Evolutionary conservation across 2,797 vertebrate genomes (phyloP).

Genomic region (Meriones psammophilus): DNA sequence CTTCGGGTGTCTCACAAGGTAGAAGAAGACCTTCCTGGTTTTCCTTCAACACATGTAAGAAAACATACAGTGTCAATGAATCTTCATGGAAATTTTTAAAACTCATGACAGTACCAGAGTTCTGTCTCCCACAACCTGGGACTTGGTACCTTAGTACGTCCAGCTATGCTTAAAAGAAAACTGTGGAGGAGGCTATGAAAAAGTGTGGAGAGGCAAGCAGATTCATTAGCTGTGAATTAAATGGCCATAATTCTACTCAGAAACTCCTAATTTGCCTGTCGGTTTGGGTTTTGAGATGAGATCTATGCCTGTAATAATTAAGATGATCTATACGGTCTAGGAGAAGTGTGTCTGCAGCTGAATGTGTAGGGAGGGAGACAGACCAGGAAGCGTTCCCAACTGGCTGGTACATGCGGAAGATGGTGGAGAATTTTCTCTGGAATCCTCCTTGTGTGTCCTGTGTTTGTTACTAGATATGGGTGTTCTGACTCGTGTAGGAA

Average conservation of each 20-base stretch:
- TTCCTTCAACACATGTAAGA: neutral
- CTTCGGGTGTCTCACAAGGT: neutral
- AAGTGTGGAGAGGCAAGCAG: neutral
- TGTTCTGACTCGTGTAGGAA: conserved; percentile 9
- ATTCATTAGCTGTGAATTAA: conserved; percentile 30
- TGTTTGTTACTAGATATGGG: conserved; percentile 19
- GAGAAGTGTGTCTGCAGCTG: conserved; percentile 25
- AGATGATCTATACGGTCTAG: neutral
- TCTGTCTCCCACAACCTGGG: neutral
- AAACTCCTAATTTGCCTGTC: conserved; percentile 32
- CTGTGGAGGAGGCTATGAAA: neutral
- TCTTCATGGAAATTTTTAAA: conserved; percentile 34
- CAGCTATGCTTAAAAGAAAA: conserved; percentile 36
- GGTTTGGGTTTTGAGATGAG: conserved; percentile 13
- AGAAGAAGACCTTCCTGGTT: neutral
- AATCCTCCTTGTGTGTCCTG: neutral
- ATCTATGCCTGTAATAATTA: conserved; percentile 41
- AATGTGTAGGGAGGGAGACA: conserved; percentile 44
- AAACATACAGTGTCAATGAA: conserved; percentile 20
- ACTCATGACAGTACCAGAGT: neutral
- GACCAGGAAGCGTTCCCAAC: neutral
- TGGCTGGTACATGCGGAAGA: neutral
- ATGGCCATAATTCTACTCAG: neutral
- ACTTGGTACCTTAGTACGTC: conserved; percentile 34
- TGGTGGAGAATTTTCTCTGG: conserved; percentile 23